These are phyloP conservation scores for Drosophila burlai DNA, from an alignment of 1,140 invertebrate species.

Conservation along the genomic window DNA sequence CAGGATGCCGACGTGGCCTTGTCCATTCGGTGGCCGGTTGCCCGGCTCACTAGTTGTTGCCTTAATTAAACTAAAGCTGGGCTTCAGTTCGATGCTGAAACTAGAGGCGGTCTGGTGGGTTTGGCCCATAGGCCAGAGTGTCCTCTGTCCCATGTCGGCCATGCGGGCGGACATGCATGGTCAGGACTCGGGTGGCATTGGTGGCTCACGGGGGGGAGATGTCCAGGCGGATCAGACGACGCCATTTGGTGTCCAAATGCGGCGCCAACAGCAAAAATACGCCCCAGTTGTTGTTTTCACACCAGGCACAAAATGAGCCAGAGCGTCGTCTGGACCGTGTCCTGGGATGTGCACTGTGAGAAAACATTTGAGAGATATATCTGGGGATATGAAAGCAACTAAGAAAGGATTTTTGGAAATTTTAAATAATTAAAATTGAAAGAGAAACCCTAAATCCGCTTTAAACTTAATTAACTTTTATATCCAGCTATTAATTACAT, in stretches of 20 bases:
- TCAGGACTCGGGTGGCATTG: not conserved
- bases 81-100: constrained; percentile 80
- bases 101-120: constrained; percentile 70
- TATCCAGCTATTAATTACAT: no score
- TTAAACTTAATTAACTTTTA: no score
- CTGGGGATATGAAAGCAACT: rapidly evolving
- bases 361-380: not conserved
- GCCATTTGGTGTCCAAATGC: constrained; percentile 78
- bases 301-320: constrained; percentile 67
- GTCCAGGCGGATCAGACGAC: constrained; percentile 61
- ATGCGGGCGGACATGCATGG: constrained; percentile 57
- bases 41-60: constrained; percentile 79
- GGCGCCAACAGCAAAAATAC: constrained; percentile 82
- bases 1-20: constrained; percentile 22
- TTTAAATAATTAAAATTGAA: not conserved
- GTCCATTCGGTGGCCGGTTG: constrained; percentile 65
- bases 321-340: constrained; percentile 16
- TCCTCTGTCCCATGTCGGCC: constrained; percentile 17
- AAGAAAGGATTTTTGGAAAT: not conserved
- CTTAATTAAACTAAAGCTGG: constrained; percentile 83
- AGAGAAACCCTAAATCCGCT: no score
- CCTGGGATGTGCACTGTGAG: not conserved
- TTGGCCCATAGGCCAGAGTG: constrained; percentile 22
- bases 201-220: not conserved
- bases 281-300: constrained; percentile 83